These are phyloP conservation scores for Pristionchus japonicus DNA, from an alignment of 2,888 invertebrate species.

Conservation along the genomic window DNA sequence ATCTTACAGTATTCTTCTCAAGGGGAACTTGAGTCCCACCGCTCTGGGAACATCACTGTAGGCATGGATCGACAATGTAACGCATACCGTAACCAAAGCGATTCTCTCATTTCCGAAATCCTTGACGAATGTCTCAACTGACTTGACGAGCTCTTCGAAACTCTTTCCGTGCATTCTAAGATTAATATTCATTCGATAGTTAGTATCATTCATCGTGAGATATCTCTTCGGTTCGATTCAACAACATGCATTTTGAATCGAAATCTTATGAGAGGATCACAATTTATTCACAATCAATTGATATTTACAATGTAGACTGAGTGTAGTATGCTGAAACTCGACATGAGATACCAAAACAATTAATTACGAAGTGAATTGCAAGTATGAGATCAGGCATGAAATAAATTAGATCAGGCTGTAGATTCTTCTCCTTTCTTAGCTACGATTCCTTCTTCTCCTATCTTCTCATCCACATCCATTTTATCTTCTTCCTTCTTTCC, in stretches of 20 bases:
- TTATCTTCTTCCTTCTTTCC: conserved; percentile 24
- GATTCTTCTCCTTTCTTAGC: not conserved
- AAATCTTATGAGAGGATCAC: not conserved
- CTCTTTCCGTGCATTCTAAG: not conserved
- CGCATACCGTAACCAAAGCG: conserved; percentile 60
- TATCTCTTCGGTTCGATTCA: not conserved
- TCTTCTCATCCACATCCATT: conserved; percentile 18
- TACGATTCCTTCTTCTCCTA: not conserved
- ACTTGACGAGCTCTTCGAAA: not conserved
- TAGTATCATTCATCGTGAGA: not conserved
- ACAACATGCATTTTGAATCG: not conserved
- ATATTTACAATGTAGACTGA: conserved; percentile 19
- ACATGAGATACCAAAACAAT: not conserved
- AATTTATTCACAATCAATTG: not conserved
- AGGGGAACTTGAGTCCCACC: conserved; percentile 97
- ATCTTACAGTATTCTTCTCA: conserved; percentile 96
- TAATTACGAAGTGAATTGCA: not conserved
- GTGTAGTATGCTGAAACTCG: conserved; percentile 12
- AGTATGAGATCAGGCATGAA: conserved; percentile 1
- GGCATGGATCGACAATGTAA: not conserved
- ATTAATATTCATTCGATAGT: not conserved
- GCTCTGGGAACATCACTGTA: conserved; percentile 78
- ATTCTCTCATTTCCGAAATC: conserved; percentile 48
- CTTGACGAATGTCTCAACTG: conserved; percentile 50
- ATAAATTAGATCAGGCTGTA: not conserved